phyloP scores from a whole-genome alignment of 2,888 invertebrate genomes.

The Lutraria lutraria region DNA sequence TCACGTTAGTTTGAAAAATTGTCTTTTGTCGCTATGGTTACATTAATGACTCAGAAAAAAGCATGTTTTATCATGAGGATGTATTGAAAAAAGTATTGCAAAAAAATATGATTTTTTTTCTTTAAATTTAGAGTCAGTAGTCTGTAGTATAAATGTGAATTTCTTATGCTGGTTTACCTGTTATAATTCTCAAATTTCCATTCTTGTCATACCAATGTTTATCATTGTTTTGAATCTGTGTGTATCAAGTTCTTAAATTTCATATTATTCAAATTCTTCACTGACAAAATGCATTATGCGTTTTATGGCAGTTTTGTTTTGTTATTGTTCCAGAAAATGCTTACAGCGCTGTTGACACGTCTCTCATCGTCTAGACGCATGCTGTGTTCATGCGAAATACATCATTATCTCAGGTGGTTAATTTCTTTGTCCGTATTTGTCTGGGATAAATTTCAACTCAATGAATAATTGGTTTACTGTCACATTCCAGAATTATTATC shows the following conservation, averaged over 20 bases:
- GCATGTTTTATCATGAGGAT: no score
- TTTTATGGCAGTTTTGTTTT: background rate
- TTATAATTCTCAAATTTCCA: background rate
- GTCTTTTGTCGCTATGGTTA: background rate
- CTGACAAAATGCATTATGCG: background rate
- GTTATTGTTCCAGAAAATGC: background rate
- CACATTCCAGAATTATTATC: background rate
- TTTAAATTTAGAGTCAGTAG: no score
- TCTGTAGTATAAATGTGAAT: background rate
- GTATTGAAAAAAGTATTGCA: no score
- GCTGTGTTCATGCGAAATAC: background rate
- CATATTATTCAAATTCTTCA: background rate
- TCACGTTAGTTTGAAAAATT: background rate
- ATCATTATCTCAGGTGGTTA: background rate
- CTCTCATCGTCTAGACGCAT: background rate
- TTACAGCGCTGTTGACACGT: background rate
- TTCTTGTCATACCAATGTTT: constrained; percentile 1
- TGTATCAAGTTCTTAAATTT: background rate
- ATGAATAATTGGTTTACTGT: background rate
- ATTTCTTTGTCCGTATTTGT: background rate
- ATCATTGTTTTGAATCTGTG: background rate
- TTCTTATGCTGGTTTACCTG: background rate
- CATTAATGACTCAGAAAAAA: no score
- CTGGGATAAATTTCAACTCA: background rate
- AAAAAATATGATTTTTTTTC: no score